Evolutionary conservation across 1,140 invertebrate genomes (phyloP), one percentile per base, ranked within the genome.

Genomic region (Carposina sasakii): DNA sequence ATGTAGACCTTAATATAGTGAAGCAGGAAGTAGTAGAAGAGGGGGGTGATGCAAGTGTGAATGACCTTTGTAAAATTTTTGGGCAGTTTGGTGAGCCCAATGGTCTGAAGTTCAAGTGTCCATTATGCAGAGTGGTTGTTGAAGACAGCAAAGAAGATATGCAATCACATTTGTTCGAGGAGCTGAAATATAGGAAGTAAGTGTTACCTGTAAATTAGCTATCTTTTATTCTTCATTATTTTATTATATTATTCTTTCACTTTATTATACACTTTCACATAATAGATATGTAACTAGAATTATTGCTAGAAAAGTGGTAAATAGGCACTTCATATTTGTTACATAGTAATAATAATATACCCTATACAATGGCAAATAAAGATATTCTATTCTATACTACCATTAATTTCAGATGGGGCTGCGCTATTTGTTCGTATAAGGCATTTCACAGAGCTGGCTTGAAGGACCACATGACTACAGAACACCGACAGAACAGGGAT

Each of bases 101-200:
- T 30, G 81, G 77, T 1, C 50, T 79, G 20, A 69, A 60, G 21
- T 81, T 67, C 49, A 77, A 70, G 51, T 84, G 81, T 42, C 53
- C 68, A 0, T 52, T 84, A 24, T 84, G 81, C 42, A 65, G 51
- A 23, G 49, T 60, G 17, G 59, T 78, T 1, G 45, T 57, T 2
- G 77, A 81, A 46, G 71, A 73, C 40, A 65, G 31, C 0, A 51
- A 57, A 31, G 73, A 78, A 13, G 61, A 52, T 0, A 81, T 84
- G 73, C 69, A 75, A 33, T 76, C 72, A 0, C 81, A 84, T 63
- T 57, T 84, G 34, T 84, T 68, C 34, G 81, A 84, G 54, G 81
- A 84, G 52, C 54, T 84, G 30, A 60, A 81, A 24, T 79, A 76
- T 51, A 72, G 79, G 54, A 79, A 72, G 79, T 84, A 47, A 71